A percentile compares a stretch with the other conserved stretches of the same genome.
Evolutionary conservation across 2,797 vertebrate genomes (phyloP).

Genomic region (Galagoides demidoff): DNA sequence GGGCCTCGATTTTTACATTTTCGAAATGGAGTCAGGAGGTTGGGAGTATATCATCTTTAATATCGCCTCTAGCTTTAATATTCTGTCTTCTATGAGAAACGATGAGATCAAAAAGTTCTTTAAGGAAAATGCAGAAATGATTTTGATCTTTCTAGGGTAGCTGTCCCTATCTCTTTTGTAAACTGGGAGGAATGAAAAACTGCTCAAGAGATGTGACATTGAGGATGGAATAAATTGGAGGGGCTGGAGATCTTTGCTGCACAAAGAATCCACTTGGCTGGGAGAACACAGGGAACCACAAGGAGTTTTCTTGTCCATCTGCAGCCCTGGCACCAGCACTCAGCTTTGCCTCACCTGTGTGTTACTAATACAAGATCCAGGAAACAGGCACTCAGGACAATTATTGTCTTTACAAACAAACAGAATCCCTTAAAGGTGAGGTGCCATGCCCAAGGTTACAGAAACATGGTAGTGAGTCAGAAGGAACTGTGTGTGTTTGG

Average conservation of each 20-base stretch:
- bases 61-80: not conserved
- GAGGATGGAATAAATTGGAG: not conserved
- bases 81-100: not conserved
- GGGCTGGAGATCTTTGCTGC: not conserved
- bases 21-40: not conserved
- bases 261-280: not conserved
- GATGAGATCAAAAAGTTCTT: not conserved
- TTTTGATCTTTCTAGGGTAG: not conserved
- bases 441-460: constrained; percentile 48
- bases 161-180: not conserved
- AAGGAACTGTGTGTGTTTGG: not conserved
- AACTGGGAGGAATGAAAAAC: not conserved
- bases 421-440: constrained; percentile 20
- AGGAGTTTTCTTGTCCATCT: not conserved
- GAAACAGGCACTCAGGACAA: not conserved
- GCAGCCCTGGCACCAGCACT: not conserved
- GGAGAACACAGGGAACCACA: not conserved
- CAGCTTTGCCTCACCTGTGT: not conserved
- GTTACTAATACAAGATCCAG: not conserved
- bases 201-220: not conserved
- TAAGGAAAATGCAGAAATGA: not conserved
- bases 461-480: constrained; percentile 51
- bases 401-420: constrained; percentile 21
- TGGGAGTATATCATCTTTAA: not conserved
- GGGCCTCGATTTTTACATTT: not conserved